Evolutionary conservation across 1,140 invertebrate species (phyloP), one percentile per base, ranked within the genome.

Genomic region (Scylla paramamosain): DNA sequence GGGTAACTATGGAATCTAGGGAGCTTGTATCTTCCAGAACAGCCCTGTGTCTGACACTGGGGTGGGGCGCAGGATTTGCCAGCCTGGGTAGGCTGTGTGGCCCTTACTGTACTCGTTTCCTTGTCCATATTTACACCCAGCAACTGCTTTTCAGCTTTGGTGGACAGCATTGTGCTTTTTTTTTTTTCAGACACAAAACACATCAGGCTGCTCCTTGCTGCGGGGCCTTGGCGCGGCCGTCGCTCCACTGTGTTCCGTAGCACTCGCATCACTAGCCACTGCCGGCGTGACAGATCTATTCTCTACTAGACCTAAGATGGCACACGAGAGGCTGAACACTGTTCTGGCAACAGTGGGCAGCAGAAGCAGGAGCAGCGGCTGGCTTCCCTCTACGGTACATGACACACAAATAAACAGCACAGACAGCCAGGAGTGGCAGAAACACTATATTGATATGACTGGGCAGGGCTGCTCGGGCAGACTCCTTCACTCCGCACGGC

Each of bases 381-480:
- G 45, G 32, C 88, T 67, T 92, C 84, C 59, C 88, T 91, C 91
- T 95, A 95, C 90, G 29, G 83, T 95, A 93, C 52, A 46, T 92
- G 82, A 95, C 94, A 95, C 88, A 94, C 28, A 92, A 92, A 95
- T 77, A 95, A 95, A 95, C 91, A 95, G 94, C 94, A 95, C 91
- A 95, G 84, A 95, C 91, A 95, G 59, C 94, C 94, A 95, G 87
- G 93, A 88, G 93, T 45, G 88, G 91, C 94, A 92, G 83, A 91
- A 77, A 92, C 83, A 82, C 84, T 95, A 95, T 86, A 91, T 91
- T 95, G 94, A 95, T 95, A 95, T 95, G 94, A 95, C 91, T 95
- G 67, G 83, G 32, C 94, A 90, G 67, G 90, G 90, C 67, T 29
- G 87, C 90, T 84, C 52, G 39, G 67, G 94, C 48, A 77, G 59